These are phyloP conservation scores for Fringilla coelebs DNA, from an alignment of 2,797 vertebrate genomes.

Conservation along the genomic window DNA sequence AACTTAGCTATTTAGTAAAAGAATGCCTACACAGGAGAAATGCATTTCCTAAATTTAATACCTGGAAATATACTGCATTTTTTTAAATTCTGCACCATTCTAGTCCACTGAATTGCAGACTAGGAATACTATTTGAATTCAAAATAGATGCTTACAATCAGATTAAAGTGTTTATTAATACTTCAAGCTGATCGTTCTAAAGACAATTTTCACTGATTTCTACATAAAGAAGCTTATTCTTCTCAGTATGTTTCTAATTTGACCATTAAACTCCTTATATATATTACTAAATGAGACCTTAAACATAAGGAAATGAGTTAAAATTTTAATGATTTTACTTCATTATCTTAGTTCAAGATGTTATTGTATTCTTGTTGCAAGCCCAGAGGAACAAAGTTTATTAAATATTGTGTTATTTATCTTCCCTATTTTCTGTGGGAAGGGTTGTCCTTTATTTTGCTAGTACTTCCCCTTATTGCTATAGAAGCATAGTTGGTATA, in stretches of 20 bases:
- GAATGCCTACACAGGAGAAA: not conserved
- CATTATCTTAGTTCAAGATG: not conserved
- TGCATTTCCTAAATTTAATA: not conserved
- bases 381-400: not conserved
- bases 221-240: not conserved
- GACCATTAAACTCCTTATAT: not conserved
- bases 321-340: constrained; percentile 1
- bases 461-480: not conserved
- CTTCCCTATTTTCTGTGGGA: not conserved
- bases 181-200: not conserved
- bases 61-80: not conserved
- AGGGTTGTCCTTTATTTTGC: not conserved
- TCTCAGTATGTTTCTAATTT: not conserved
- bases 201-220: not conserved
- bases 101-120: not conserved
- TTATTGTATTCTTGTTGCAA: not conserved
- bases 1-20: not conserved
- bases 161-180: not conserved
- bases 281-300: not conserved
- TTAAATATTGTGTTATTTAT: not conserved
- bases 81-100: not conserved
- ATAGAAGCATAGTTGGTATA: not conserved
- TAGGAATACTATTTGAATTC: not conserved
- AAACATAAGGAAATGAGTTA: not conserved
- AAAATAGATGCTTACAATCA: not conserved